Conservation (phyloP, 2,888 invertebrate species). For the Lottia scabra region DNA sequence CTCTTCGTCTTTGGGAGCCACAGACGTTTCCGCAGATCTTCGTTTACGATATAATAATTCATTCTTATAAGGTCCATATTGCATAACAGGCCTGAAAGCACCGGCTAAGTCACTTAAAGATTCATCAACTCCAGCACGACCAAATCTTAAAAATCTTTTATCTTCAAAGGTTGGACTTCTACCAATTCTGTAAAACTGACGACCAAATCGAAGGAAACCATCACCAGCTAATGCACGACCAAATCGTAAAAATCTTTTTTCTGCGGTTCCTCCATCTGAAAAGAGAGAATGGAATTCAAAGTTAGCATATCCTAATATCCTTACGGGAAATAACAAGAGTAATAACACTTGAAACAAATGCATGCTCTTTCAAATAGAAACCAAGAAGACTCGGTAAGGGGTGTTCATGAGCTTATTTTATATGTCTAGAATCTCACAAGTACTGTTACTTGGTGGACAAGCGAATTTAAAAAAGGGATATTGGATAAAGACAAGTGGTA, state of each 20-base stretch:
- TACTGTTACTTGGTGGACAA: too few relatives aligned
- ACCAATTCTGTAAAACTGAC: conserved; percentile 39
- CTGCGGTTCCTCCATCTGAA: conserved; percentile 13
- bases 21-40: conserved; percentile 19
- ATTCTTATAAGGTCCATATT: conserved; percentile 5
- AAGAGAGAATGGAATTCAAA: not conserved
- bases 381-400: too few relatives aligned
- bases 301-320: too few relatives aligned
- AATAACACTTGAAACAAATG: too few relatives aligned
- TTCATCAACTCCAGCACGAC: conserved; percentile 29
- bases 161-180: conserved; percentile 28
- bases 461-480: too few relatives aligned
- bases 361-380: too few relatives aligned
- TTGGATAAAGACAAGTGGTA: too few relatives aligned
- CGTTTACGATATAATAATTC: conserved; percentile 19
- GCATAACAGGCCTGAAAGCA: conserved; percentile 13
- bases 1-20: conserved; percentile 13
- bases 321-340: too few relatives aligned
- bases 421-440: too few relatives aligned
- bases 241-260: conserved; percentile 53
- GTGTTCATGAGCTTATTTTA: too few relatives aligned
- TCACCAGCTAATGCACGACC: conserved; percentile 48
- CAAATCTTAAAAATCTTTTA: conserved; percentile 56
- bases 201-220: conserved; percentile 41
- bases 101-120: conserved; percentile 1